Percentiles rank a stretch among this genome's conserved stretches.
These are phyloP conservation scores for Anseranas semipalmata DNA, from an alignment of 2,113 vertebrate species.

Conservation along the genomic window DNA sequence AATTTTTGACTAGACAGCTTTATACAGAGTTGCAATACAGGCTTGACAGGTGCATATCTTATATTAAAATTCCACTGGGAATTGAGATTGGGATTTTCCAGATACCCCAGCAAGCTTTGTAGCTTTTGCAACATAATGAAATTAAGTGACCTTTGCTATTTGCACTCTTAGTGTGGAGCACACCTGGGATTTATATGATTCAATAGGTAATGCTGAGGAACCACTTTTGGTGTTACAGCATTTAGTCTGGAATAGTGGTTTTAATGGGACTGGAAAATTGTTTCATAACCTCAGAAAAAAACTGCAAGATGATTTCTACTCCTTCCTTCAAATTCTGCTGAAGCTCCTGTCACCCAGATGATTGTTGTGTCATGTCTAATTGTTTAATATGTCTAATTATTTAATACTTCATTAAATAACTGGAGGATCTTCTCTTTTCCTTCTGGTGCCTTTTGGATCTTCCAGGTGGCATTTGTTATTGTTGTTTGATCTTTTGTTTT, in stretches of 20 bases:
- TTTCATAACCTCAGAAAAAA: not conserved
- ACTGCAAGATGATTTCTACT: not conserved
- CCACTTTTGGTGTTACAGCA: not conserved
- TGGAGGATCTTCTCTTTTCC: not conserved
- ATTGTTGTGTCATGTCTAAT: not conserved
- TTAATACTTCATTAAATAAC: not conserved
- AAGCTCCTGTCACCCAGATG: not conserved
- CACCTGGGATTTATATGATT: not conserved
- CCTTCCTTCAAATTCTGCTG: not conserved
- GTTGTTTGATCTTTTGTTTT: not conserved
- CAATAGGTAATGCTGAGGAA: not conserved
- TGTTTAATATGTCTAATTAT: not conserved
- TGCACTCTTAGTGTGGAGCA: rapidly evolving
- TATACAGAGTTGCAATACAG: not conserved
- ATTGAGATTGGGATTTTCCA: constrained; percentile 5
- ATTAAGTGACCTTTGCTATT: not conserved
- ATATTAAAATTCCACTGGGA: not conserved
- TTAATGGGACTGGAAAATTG: not conserved
- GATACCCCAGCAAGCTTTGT: not conserved
- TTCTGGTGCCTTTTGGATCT: not conserved
- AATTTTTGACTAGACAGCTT: not conserved
- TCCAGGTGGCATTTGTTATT: not conserved
- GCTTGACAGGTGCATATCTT: not conserved
- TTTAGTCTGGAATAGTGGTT: not conserved
- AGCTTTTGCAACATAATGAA: not conserved